Conservation (phyloP, 2,113 vertebrate genomes). For the Stercorarius parasiticus region DNA sequence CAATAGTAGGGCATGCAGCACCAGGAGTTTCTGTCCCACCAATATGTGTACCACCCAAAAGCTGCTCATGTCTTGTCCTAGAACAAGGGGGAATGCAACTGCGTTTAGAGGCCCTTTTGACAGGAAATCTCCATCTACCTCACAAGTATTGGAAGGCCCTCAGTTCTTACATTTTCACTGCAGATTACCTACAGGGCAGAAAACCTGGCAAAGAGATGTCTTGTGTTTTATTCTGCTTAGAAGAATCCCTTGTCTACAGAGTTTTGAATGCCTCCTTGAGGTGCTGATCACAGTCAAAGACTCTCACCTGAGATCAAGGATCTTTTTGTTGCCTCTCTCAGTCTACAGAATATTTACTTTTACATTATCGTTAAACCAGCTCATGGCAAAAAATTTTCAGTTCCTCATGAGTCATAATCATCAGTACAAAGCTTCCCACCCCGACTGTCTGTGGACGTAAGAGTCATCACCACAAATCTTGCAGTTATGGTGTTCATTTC, state of each 20-base stretch:
- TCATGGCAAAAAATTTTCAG: background rate
- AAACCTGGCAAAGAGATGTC: background rate
- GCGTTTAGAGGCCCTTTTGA: background rate
- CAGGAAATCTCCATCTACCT: background rate
- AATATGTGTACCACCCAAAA: background rate
- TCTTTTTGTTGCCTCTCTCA: background rate
- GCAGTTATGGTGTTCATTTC: background rate
- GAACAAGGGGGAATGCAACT: background rate
- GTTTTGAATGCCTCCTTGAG: background rate
- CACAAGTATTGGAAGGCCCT: background rate
- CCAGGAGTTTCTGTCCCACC: background rate
- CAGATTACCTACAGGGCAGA: background rate
- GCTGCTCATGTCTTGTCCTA: background rate
- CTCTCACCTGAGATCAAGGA: background rate
- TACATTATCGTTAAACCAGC: background rate
- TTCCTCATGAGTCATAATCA: conserved; percentile 45
- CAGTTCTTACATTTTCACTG: background rate
- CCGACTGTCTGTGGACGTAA: background rate
- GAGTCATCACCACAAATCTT: background rate
- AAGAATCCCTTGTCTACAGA: background rate
- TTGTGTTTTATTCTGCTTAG: background rate
- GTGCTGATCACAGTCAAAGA: background rate
- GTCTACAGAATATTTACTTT: background rate
- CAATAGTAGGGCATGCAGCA: background rate
- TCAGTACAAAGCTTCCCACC: background rate